Base-by-base conservation (phyloP, 2,797 vertebrate species). In the Oophaga sylvatica region DNA sequence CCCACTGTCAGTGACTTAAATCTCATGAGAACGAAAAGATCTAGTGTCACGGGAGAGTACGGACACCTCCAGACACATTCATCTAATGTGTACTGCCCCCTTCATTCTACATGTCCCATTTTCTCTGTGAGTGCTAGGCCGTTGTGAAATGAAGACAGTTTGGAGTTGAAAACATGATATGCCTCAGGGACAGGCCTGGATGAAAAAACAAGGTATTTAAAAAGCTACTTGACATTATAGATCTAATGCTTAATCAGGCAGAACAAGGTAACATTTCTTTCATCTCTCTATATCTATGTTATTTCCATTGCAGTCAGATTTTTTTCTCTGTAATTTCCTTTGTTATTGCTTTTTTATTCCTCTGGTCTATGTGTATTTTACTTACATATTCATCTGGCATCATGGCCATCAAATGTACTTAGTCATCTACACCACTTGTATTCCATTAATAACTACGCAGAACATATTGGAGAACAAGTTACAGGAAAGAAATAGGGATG, bases 221-320 rank as follows among this genome's bases (percentile, higher is more conserved):
- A 76, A 20, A n/a, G 73, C 45, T 48, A 22, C 73, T 76, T 76
- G 73, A 53, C 41, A 76, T 53, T 76, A 76, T 76, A 75, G 71
- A 75, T 75, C 71, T 48, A 45, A 22, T 5, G 20, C 10, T 45
- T 75, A 75, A 71, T 71, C 70, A 71, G 16, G 31, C 41, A 29
- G 35, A 71, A 71, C 70, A 41, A 41, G 20, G 41, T 4, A 45
- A 73, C 35, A 11, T 48, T 73, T 45, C 35, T 73, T 73, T 75
- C 20, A 48, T 53, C 45, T 15, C 35, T 48, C n/a, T 53, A 0
- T 53, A 48, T 48, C 10, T 76, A 76, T 76, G 48, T 76, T 3
- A 48, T 76, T 11, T 48, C 10, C 5, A 53, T 48, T 53, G 73
- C 73, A 13, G 73, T 76, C 73, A 73, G 35, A 73, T 45, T 53